These are phyloP conservation scores for Ptilonorhynchus violaceus DNA, from an alignment of 2,113 vertebrate species.

Conservation along the genomic window DNA sequence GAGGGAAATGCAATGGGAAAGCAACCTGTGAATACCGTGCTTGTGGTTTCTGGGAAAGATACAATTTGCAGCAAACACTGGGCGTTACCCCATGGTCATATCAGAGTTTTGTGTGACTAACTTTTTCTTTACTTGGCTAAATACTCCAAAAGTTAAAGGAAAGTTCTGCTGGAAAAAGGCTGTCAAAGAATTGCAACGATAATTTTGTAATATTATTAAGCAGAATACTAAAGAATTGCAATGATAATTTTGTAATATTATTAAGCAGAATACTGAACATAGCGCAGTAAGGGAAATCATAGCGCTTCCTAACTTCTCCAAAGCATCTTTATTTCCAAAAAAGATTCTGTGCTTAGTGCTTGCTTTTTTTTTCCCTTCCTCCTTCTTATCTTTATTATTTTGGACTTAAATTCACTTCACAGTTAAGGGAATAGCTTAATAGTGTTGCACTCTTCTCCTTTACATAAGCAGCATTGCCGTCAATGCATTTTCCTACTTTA, in stretches of 20 bases:
- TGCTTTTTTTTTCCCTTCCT: background rate
- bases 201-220: background rate
- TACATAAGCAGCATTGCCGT: background rate
- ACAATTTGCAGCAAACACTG: rapidly evolving
- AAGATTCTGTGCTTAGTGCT: background rate
- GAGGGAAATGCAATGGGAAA: background rate
- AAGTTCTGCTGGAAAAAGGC: background rate
- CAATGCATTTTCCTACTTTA: background rate
- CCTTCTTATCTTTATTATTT: background rate
- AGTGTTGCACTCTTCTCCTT: background rate
- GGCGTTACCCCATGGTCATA: background rate
- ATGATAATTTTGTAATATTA: background rate
- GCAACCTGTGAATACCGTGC: rapidly evolving
- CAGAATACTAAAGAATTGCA: background rate
- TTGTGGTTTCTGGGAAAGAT: background rate
- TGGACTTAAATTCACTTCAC: background rate
- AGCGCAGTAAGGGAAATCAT: background rate
- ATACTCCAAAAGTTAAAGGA: background rate
- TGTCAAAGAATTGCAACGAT: background rate
- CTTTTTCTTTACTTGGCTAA: background rate
- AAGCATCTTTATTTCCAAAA: background rate
- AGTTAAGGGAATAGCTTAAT: background rate
- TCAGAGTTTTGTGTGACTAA: background rate
- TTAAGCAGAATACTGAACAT: background rate
- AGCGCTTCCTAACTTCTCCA: background rate